A percentile compares a stretch with the other conserved stretches of the same genome.
Evolutionary conservation across 2,888 invertebrate species (phyloP).

Genomic region (Tethea ocularis): DNA sequence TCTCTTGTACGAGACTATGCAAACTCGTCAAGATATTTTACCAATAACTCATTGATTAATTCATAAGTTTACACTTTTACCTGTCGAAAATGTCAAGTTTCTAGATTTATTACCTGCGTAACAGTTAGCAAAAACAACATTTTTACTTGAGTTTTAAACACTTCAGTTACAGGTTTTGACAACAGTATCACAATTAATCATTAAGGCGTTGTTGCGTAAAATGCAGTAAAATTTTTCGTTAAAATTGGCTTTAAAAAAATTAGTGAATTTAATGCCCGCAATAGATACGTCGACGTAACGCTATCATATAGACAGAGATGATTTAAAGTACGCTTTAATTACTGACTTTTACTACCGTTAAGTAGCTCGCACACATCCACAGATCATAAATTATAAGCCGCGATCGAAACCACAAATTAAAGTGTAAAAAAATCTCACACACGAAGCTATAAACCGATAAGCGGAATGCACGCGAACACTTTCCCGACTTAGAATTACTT

Average conservation of each 20-base stretch:
- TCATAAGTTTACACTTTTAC: slow-evolving; percentile 2
- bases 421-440: slow-evolving; percentile 32
- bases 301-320: slow-evolving; percentile 22
- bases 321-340: slow-evolving; percentile 30
- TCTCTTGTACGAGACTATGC: neutral
- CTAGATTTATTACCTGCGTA: neutral
- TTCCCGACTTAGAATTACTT: slow-evolving; percentile 17
- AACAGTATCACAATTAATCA: neutral
- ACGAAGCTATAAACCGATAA: slow-evolving; percentile 37
- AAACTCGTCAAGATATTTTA: neutral
- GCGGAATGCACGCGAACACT: slow-evolving; percentile 45
- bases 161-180: neutral
- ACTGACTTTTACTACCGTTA: slow-evolving; percentile 24
- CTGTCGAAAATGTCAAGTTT: neutral
- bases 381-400: slow-evolving; percentile 29
- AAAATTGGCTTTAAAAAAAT: slow-evolving; percentile 12
- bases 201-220: neutral
- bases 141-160: neutral
- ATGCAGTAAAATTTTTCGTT: neutral
- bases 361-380: slow-evolving; percentile 27
- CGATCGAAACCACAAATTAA: slow-evolving; percentile 20
- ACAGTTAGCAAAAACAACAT: neutral
- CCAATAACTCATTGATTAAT: neutral
- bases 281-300: slow-evolving; percentile 7
- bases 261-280: slow-evolving; percentile 15